These are phyloP conservation scores for Dicrostonyx torquatus DNA, from an alignment of 2,797 vertebrate genomes.

Conservation along the genomic window DNA sequence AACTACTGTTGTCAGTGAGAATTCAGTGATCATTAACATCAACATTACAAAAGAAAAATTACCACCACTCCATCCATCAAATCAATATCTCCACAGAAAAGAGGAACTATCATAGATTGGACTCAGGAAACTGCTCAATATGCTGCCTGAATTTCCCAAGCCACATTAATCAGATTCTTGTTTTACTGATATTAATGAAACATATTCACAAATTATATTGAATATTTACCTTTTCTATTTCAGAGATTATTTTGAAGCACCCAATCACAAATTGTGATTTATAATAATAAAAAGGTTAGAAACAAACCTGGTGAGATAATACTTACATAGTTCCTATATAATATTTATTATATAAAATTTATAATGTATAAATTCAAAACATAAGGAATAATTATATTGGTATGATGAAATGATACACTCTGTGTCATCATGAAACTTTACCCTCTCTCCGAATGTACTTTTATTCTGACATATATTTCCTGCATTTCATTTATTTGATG, in stretches of 20 bases:
- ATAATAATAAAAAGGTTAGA: neutral
- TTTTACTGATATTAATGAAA: slow-evolving; percentile 66
- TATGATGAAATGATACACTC: neutral
- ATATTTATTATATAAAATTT: slow-evolving; percentile 13
- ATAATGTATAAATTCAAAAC: neutral
- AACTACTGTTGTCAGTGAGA: slow-evolving; percentile 54
- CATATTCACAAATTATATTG: slow-evolving; percentile 32
- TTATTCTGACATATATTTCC: neutral
- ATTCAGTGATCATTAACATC: slow-evolving; percentile 60
- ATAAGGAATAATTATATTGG: neutral
- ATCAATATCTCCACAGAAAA: slow-evolving; percentile 67
- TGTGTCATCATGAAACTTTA: neutral
- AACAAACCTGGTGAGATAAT: neutral
- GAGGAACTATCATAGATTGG: slow-evolving; percentile 56
- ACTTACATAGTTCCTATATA: neutral
- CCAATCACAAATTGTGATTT: neutral
- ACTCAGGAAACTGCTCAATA: slow-evolving; percentile 69
- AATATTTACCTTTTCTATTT: slow-evolving; percentile 49
- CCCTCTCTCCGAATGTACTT: neutral
- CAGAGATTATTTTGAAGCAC: neutral
- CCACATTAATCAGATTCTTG: slow-evolving; percentile 69
- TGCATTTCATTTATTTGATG: neutral
- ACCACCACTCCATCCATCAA: slow-evolving; percentile 61
- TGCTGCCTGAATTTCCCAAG: slow-evolving; percentile 50
- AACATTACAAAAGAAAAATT: slow-evolving; percentile 72